Base-by-base conservation (phyloP, 2,888 invertebrate species). In the Drosophila hamatofila region DNA sequence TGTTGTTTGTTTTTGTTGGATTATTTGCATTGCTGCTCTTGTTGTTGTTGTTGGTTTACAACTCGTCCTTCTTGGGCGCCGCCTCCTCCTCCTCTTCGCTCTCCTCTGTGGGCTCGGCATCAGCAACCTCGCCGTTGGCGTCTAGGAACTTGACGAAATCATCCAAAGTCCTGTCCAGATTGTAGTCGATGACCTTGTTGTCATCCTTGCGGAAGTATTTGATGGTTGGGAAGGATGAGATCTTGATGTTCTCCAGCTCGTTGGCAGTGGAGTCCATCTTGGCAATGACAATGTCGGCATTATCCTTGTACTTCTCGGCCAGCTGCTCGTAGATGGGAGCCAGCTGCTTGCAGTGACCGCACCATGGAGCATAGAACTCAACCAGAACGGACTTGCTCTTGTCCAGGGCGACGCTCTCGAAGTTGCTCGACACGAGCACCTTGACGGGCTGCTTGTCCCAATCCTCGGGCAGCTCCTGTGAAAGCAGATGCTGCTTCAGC, bases 321-420 rank as follows among this genome's bases (percentile, higher is more conserved):
- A 99, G 94, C 94, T 99, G 95, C 82, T 99, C 99, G 94, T 98
- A 99, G 93, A 99, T 98, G 30, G 99, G 99, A 62, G 95, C 97
- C 90, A 99, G 94, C 93, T 99, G 98, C 93, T 99, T 99, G 95
- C 99, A 99, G 93, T 99, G 99, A 72, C 98, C 98, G 94, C 97
- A 97, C 99, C 99, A 99, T 72, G 99, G 99, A 60, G 99, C 99
- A 93, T 99, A 99, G 94, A 99, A 99, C 94, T 99, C 99, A 78
- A 99, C 99, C 68, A 99, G 95, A 56, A 99, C 99, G 91, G 96
- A 96, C 94, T 99, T 99, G 81, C 93, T 94, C 88, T 95, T 94
- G 93, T 99, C 96, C 80, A 97, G 95, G 56, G 96, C 99, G 82
- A 99, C 96, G 82, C 96, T 96, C 88, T 98, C 97, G 93, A 99